A percentile compares a stretch with the other conserved stretches of the same genome.
phyloP scores from a whole-genome alignment of 1,140 invertebrate genomes.

The Ceratitis capitata region DNA sequence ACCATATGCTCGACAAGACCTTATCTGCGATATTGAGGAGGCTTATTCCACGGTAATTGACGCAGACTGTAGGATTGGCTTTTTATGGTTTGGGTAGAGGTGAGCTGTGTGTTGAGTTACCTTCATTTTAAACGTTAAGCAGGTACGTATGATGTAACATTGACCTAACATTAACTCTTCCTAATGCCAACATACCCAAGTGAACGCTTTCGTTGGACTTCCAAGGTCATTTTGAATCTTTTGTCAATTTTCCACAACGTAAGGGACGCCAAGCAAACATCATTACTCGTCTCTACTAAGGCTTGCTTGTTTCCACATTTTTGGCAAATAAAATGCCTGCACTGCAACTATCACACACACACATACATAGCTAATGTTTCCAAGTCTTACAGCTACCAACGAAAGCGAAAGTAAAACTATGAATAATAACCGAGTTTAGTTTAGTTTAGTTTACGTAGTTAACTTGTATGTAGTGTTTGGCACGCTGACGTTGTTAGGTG shows the following conservation, averaged over 20 bases:
- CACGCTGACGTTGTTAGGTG: background rate
- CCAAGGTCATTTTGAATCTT: background rate
- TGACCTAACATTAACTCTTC: background rate
- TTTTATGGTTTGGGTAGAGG: too few species aligned
- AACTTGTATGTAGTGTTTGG: too few species aligned
- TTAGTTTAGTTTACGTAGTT: too few species aligned
- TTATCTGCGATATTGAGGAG: too few species aligned
- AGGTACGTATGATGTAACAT: too few species aligned
- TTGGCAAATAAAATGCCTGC: background rate
- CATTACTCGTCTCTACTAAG: background rate
- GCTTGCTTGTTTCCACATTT: background rate
- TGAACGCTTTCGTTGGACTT: background rate
- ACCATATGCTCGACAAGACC: too few species aligned
- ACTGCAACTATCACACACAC: background rate
- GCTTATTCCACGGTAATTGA: too few species aligned
- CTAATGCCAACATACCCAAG: background rate
- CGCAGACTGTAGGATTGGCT: too few species aligned
- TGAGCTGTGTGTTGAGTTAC: too few species aligned
- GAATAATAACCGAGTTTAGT: slow-evolving; percentile 26
- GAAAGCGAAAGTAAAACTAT: slow-evolving; percentile 17
- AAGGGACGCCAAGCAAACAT: background rate
- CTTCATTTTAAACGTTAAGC: too few species aligned
- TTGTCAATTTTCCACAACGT: background rate
- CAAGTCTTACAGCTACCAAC: background rate
- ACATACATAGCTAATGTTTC: background rate